Percentiles rank a stretch among this genome's conserved stretches.
These are phyloP conservation scores for Xiphophorus couchianus DNA, from an alignment of 2,113 vertebrate species.

Conservation along the genomic window DNA sequence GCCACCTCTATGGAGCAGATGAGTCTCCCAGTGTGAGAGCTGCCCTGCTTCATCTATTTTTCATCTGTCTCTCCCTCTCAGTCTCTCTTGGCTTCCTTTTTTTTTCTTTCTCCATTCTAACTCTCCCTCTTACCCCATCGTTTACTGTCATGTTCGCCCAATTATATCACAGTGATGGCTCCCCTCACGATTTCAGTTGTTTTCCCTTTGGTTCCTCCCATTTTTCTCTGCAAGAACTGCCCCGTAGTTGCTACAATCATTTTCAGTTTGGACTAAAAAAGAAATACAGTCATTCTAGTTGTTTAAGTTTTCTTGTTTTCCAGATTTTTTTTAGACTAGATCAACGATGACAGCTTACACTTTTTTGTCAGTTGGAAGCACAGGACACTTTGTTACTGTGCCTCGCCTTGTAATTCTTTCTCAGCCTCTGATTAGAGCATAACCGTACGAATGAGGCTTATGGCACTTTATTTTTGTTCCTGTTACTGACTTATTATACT, in stretches of 20 bases:
- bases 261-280: background rate
- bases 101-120: slow-evolving; percentile 32
- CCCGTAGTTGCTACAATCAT: background rate
- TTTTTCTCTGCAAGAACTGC: background rate
- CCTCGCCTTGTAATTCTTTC: slow-evolving; percentile 34
- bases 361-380: slow-evolving; percentile 22
- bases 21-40: slow-evolving; percentile 67
- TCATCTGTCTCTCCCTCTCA: slow-evolving; percentile 34
- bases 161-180: slow-evolving; percentile 1
- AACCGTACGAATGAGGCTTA: slow-evolving; percentile 16
- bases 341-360: slow-evolving; percentile 23
- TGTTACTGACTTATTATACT: background rate
- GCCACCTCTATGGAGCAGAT: slow-evolving; percentile 59
- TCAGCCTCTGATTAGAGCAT: slow-evolving; percentile 27
- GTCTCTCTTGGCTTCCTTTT: slow-evolving; percentile 5
- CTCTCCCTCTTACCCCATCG: slow-evolving; percentile 17
- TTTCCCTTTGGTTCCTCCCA: slow-evolving; percentile 1
- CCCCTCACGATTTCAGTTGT: background rate
- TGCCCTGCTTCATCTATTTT: slow-evolving; percentile 71
- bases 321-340: slow-evolving; percentile 2
- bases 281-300: background rate
- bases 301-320: slow-evolving; percentile 1
- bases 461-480: background rate
- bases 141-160: slow-evolving; percentile 31
- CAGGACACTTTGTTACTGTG: slow-evolving; percentile 28